A percentile compares a stretch with the other conserved stretches of the same genome.
These are phyloP conservation scores for Stichopus chloronotus DNA, from an alignment of 35 echinoderm and acorn worm genomes.

Conservation along the genomic window DNA sequence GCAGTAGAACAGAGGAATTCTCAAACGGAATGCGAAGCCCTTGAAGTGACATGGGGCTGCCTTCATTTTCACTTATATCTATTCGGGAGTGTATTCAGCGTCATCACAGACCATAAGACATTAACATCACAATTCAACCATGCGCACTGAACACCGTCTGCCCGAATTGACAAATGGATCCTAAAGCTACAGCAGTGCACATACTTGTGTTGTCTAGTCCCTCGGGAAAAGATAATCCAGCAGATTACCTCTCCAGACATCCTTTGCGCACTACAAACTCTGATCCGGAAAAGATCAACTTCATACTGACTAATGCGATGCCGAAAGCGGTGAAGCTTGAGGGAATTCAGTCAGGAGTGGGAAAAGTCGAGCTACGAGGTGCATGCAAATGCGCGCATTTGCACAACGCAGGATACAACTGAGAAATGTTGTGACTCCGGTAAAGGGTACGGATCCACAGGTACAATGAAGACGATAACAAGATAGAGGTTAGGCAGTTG, in stretches of 20 bases:
- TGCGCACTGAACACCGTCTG: slow-evolving; percentile 13
- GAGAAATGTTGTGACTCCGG: too few species aligned
- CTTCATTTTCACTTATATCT: too few species aligned
- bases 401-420: slow-evolving; percentile 50
- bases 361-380: slow-evolving; percentile 51
- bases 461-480: too few species aligned
- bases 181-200: slow-evolving; percentile 76
- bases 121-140: not conserved
- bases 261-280: slow-evolving; percentile 38
- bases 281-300: slow-evolving; percentile 59
- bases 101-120: not conserved
- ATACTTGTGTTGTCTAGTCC: slow-evolving; percentile 71
- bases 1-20: too few species aligned
- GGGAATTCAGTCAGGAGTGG: slow-evolving; percentile 48
- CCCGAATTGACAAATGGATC: slow-evolving; percentile 73
- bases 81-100: not conserved
- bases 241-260: slow-evolving; percentile 82
- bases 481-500: too few species aligned
- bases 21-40: too few species aligned
- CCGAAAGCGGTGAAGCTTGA: slow-evolving; percentile 73
- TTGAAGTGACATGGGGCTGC: too few species aligned
- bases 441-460: too few species aligned
- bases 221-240: slow-evolving; percentile 70
- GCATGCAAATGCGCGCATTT: slow-evolving; percentile 50
- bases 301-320: slow-evolving; percentile 67